Evolutionary conservation across 2,888 invertebrate genomes (phyloP), one percentile per base, ranked within the genome.

Genomic region (Drosophila eohydei): DNA sequence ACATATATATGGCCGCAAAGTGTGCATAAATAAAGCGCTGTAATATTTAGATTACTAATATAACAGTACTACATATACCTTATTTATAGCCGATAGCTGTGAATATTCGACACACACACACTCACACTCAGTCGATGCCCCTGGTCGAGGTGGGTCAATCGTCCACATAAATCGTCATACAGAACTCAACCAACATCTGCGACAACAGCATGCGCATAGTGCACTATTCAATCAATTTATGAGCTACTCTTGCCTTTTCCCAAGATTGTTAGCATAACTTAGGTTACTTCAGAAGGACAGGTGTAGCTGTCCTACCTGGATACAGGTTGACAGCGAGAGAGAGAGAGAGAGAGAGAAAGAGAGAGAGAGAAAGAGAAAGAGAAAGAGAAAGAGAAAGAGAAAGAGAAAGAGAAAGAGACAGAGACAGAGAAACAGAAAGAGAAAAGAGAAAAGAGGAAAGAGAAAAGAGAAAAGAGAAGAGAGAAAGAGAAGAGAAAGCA

Each of bases 21-120:
- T 71, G 73, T 65, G 71, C 54, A 64, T 64, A 71, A 72, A 71
- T 72, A 72, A 64, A 44, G 56, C 51, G 30, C 50, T 54, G 67
- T 32, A 52, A 65, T 57, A 65, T 71, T 71, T 50, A 55, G 41
- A 62, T 65, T 67, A 30, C 63, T 55, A 62, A 71, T 62, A 62
- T 71, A 71, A 36, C 38, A 40, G 61, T 41, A 40, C 26, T 38
- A 36, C 36, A 54, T 36, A 71, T 48, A 63, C 62, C 48, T 54
- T 50, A 69, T 54, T 70, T 71, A 69, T 52, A 36, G 38, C 50
- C 28, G 26, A 55, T 38, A 62, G 21, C 48, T 28, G 64, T 32
- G 64, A 56, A 56, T 51, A 40, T 51, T 32, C 34, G 26, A 55
- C n/a, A n/a, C 30, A 30, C 9, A 48, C 30, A 26, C 8, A n/a